A percentile compares a stretch with the other conserved stretches of the same genome.
These are phyloP conservation scores for Leptinotarsa juncta DNA, from an alignment of 2,888 invertebrate genomes.

Conservation along the genomic window DNA sequence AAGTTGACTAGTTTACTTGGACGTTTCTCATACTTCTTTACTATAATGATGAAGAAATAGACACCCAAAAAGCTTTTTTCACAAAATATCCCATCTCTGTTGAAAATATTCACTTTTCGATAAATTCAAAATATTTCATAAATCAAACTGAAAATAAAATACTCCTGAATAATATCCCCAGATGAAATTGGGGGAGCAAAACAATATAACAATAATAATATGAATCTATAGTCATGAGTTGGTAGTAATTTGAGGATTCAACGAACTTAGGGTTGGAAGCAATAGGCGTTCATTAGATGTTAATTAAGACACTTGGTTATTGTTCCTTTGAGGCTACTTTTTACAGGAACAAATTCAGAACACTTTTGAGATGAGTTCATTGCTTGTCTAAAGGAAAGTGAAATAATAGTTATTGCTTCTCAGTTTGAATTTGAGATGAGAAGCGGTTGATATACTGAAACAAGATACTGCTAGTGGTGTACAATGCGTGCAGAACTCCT, in stretches of 20 bases:
- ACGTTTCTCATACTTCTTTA: no score
- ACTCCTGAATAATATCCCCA: no score
- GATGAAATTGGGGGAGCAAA: background rate
- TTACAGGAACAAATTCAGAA: slow-evolving; percentile 50
- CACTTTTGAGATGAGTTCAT: slow-evolving; percentile 10
- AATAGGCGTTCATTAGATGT: slow-evolving; percentile 58
- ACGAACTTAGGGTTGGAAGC: slow-evolving; percentile 40
- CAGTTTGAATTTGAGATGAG: background rate
- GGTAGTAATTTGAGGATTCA: slow-evolving; percentile 24
- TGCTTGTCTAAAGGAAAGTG: background rate
- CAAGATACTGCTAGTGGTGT: no score
- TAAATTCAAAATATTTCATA: no score
- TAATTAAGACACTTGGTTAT: slow-evolving; percentile 61
- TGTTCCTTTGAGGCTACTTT: slow-evolving; percentile 57
- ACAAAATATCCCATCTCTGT: no score
- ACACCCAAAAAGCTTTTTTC: no score
- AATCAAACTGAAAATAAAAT: no score
- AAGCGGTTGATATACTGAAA: background rate
- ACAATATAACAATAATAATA: slow-evolving; percentile 43
- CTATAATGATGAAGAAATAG: no score
- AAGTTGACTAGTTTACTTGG: no score
- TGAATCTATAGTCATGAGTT: slow-evolving; percentile 44
- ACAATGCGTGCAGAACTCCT: no score
- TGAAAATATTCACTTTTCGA: no score
- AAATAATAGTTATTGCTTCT: background rate